Evolutionary conservation across 2,888 invertebrate genomes (phyloP), one percentile per base, ranked within the genome.

Genomic region (Pomacea canaliculata): DNA sequence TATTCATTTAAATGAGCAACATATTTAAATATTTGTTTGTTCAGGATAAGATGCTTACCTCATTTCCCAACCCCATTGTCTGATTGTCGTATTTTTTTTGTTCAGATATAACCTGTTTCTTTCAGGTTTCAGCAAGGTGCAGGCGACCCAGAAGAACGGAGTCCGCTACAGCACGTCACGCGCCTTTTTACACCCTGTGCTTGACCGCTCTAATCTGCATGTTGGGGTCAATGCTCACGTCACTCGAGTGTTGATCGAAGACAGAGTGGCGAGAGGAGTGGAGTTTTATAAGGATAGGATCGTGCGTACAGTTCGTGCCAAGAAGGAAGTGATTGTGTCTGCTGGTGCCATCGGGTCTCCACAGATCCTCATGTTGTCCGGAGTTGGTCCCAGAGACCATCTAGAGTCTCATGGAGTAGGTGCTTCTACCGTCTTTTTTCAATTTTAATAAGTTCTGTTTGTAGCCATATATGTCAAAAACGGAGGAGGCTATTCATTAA

Each of bases 311-410:
- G 78, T 80, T 9, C 23, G 48, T 19, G 80, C 63, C 27, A 76
- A 71, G 75, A 74, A 73, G 37, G 80, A 80, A 62, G 76, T 80
- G n/a, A 79, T 80, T 46, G 37, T 80, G 71, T 78, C 80, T 12
- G 78, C 77, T 7, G 80, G 80, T 9, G 73, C 80, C 7, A 46
- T 80, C 9, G 78, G 80, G 1, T 79, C 80, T 1, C 80, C 80
- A 3, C 80, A 80, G 56, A 76, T 80, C 37, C 72, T 80, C 48
- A 75, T 80, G 80, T 49, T 80, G 77, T 78, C 78, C 56, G 80
- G 80, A 10, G 66, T 80, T 1, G 80, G 80, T 5, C 80, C 78
- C 9, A 70, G 63, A 27, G 27, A 77, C 23, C 80, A 80, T 46
- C 71, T 80, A 19, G 48, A 77, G 18, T 51, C 69, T 27, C 27